Base-by-base conservation (phyloP, 2,888 invertebrate species). In the Netelia inedita region DNA sequence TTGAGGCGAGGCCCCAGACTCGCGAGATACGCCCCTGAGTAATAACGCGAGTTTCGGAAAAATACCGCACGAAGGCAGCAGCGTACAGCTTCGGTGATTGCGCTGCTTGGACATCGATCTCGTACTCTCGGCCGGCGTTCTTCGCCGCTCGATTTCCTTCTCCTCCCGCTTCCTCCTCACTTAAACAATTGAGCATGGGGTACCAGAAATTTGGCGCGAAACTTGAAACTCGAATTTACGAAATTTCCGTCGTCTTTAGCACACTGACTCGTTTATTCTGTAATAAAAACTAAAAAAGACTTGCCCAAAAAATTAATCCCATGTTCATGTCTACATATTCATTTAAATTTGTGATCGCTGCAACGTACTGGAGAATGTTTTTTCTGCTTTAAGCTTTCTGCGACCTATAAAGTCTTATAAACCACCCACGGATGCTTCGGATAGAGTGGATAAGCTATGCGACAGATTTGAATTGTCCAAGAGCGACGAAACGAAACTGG, bases 341-440 rank as follows among this genome's bases (percentile, higher is more conserved):
- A 35, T 46, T 61, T 0, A 61, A 23, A 61, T 14, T 61, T 61
- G 14, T 5, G 14, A 61, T 61, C 11, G n/a, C n/a, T 14, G 2
- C 11, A 11, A 1, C n/a, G 28, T 2, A 16, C 10, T n/a, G n/a
- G 8, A n/a, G n/a, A 19, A n/a, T 72, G 63, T 80, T 74, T 63
- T 66, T 83, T 83, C 81, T 88, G 87, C 89, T 94, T 94, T 43
- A 91, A 98, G 98, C 74, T 98, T 98, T 92, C 94, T 98, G 53
- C 95, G 98, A 2, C 95, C 97, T 0, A 95, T 95, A 83, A 97
- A 96, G 90, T 94, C 96, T 2, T 99, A 98, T 93, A 92, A 94
- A 0, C 98, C 98, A 14, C 96, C 97, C 0, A 86, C 91, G 10
- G 95, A 98, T 93, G 96, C 96, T 2, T 94, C 94, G 8, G 94